Conservation (phyloP, 2,888 invertebrate species). For the Dynastes tityus region DNA sequence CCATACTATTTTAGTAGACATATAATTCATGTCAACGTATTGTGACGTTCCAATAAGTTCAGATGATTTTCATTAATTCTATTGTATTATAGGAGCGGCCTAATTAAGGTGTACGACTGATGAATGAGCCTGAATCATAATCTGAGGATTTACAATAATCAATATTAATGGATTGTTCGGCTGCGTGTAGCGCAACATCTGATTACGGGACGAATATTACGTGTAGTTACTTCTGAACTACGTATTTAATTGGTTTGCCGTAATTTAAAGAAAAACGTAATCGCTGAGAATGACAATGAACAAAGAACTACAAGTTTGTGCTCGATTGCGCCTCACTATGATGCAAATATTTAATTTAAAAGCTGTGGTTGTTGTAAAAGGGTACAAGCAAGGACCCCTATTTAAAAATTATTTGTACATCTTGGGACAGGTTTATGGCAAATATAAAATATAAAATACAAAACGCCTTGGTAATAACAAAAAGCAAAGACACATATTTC, state of each 20-base stretch:
- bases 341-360: too few relatives aligned
- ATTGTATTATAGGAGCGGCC: conserved; percentile 51
- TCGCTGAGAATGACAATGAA: background rate
- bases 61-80: conserved; percentile 50
- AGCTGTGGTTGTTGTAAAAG: too few relatives aligned
- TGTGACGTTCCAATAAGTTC: conserved; percentile 55
- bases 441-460: too few relatives aligned
- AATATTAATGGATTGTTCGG: conserved; percentile 41
- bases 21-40: conserved; percentile 57
- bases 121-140: conserved; percentile 48
- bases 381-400: too few relatives aligned
- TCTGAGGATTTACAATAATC: conserved; percentile 35
- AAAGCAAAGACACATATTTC: too few relatives aligned
- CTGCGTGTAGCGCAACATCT: conserved; percentile 18
- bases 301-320: background rate
- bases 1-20: conserved; percentile 58
- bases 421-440: too few relatives aligned
- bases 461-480: too few relatives aligned
- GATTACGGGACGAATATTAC: conserved; percentile 18
- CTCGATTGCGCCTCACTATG: too few relatives aligned
- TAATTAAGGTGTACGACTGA: conserved; percentile 50
- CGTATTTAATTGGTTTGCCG: conserved; percentile 17
- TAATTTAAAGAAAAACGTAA: conserved; percentile 2
- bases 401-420: too few relatives aligned
- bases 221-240: conserved; percentile 17